Conservation (phyloP, 2,888 invertebrate species). For the Zygothrica quintamaculata region DNA sequence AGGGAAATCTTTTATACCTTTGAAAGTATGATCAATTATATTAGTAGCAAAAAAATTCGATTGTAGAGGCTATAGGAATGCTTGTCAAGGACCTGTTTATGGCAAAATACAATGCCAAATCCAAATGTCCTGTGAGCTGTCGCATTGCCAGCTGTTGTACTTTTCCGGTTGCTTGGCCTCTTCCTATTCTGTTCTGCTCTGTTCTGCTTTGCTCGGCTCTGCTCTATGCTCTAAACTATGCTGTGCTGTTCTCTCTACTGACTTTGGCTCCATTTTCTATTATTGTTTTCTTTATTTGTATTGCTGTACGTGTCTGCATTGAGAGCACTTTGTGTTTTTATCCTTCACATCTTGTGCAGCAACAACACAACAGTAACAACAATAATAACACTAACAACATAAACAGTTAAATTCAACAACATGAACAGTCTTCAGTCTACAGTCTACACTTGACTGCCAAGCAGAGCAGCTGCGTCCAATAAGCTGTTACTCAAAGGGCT, state of each 20-base stretch:
- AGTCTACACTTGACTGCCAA: constrained; percentile 43
- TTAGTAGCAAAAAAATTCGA: neutral
- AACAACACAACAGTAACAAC: constrained; percentile 16
- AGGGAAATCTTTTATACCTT: too few relatives aligned
- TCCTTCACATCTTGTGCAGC: neutral
- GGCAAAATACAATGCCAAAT: constrained; percentile 19
- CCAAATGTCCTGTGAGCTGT: constrained; percentile 37
- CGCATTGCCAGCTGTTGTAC: constrained; percentile 52
- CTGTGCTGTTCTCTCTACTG: too few relatives aligned
- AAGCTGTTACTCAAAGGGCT: constrained; percentile 33
- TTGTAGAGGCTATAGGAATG: constrained; percentile 13
- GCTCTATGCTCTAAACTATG: too few relatives aligned
- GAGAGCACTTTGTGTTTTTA: constrained; percentile 63
- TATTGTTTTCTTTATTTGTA: constrained; percentile 79
- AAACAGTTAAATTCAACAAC: constrained; percentile 7
- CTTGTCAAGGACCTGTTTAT: constrained; percentile 4
- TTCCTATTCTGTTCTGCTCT: neutral
- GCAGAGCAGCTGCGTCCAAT: constrained; percentile 66
- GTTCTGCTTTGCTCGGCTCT: constrained; percentile 18
- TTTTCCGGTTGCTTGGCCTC: constrained; percentile 16
- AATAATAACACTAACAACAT: constrained; percentile 3
- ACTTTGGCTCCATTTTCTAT: constrained; percentile 72
- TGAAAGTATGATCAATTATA: too few relatives aligned
- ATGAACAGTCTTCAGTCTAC: too few relatives aligned
- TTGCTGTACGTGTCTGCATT: constrained; percentile 76